A percentile compares a stretch with the other conserved stretches of the same genome.
These are phyloP conservation scores for Papilio gigon DNA, from an alignment of 2,888 invertebrate species.

Conservation along the genomic window DNA sequence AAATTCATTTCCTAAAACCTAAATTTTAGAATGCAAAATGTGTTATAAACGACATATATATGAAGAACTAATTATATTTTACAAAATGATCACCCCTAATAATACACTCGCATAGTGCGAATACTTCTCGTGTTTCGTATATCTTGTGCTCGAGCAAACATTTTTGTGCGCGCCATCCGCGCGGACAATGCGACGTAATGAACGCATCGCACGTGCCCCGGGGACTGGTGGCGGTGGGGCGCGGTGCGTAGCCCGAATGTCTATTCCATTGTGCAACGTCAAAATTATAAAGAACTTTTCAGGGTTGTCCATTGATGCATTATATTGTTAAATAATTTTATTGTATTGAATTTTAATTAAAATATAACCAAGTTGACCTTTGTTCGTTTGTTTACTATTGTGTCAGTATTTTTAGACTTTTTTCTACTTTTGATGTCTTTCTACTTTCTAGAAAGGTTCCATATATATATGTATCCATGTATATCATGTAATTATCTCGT, in stretches of 20 bases:
- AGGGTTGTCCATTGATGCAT: conserved; percentile 3
- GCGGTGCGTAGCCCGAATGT: conserved; percentile 39
- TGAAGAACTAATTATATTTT: neutral
- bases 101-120: neutral
- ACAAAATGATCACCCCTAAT: neutral
- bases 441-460: too few relatives aligned
- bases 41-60: too few relatives aligned
- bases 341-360: conserved; percentile 16
- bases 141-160: conserved; percentile 17
- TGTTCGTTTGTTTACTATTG: neutral
- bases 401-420: neutral
- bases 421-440: neutral
- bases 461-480: too few relatives aligned
- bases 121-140: conserved; percentile 17
- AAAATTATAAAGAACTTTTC: conserved; percentile 29
- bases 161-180: conserved; percentile 37
- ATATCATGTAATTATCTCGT: too few relatives aligned
- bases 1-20: too few relatives aligned
- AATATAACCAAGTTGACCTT: neutral
- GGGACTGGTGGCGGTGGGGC: conserved; percentile 42
- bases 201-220: conserved; percentile 58
- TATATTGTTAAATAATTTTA: neutral
- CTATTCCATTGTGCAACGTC: conserved; percentile 37
- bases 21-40: too few relatives aligned
- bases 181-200: conserved; percentile 66